Conservation (phyloP, 2,888 invertebrate species). For the Brenthis daphne region DNA sequence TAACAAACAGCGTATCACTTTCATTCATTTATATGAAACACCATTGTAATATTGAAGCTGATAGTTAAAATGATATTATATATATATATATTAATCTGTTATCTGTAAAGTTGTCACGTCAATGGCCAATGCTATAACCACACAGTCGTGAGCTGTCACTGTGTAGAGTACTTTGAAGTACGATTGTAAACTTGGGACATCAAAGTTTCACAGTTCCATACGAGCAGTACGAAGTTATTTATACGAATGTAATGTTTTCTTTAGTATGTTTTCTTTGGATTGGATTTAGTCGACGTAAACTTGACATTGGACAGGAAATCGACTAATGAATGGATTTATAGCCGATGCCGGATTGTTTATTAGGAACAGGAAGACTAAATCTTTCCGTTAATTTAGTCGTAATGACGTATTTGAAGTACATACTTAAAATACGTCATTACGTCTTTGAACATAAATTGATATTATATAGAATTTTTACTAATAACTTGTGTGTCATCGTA, state of each 20-base stretch:
- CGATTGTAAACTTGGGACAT: constrained; percentile 17
- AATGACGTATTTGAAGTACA: no score
- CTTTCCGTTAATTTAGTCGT: neutral
- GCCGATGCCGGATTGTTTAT: neutral
- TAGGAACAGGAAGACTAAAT: neutral
- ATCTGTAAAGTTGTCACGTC: constrained; percentile 1
- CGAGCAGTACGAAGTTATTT: constrained; percentile 16
- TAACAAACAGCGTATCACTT: no score
- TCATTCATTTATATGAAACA: no score
- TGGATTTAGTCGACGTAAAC: constrained; percentile 30
- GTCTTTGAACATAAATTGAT: neutral
- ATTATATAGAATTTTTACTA: no score
- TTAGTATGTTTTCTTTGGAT: constrained; percentile 24
- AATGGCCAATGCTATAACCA: constrained; percentile 1
- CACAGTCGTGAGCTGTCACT: constrained; percentile 4
- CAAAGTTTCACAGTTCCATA: constrained; percentile 12
- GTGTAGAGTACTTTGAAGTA: constrained; percentile 7
- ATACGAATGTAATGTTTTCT: constrained; percentile 16
- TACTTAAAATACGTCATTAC: no score
- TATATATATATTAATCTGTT: neutral
- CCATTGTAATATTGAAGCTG: neutral
- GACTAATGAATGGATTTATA: constrained; percentile 32
- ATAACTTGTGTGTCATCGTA: no score
- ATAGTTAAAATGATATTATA: neutral
- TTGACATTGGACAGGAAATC: constrained; percentile 32